Evolutionary conservation across 1,140 invertebrate genomes (phyloP), one percentile per base, ranked within the genome.

Genomic region (Mactra quadrangularis): DNA sequence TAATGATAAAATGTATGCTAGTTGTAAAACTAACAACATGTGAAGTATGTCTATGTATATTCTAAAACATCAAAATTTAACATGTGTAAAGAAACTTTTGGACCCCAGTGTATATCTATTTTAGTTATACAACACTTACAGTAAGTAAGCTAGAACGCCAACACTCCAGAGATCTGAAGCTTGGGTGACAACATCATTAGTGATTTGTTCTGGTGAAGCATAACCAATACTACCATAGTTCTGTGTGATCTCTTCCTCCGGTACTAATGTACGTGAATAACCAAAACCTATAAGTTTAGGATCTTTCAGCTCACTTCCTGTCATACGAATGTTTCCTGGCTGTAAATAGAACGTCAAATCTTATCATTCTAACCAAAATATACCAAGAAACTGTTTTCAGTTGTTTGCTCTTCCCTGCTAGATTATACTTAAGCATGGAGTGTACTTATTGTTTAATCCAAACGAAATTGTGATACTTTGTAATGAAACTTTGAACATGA

Each of bases 91-190:
- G 15, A 41, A 41, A 41, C 15, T 15, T 7, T 15, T 41, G 38
- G 38, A 15, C 15, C 6, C 38, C 38, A 41, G 15, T 41, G 38
- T 41, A 41, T 41, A 41, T 41, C 6, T 41, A 15, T 6, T 7
- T 41, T 7, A 41, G 15, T 7, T 41, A 31, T 13, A 60, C 27
- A 27, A 4, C 70, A 96, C 97, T 97, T 94, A 98, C 96, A 99
- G 94, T 52, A 99, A 97, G 92, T 99, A 99, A 38, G 97, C 95
- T 0, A 99, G 94, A 3, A 99, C 98, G 90, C 99, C 99, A 41
- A 99, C 96, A 53, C 97, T 97, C 99, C 99, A 99, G 97, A 99
- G 98, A 91, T 99, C 99, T 0, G 99, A 99, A 6, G 87, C 86
- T 33, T 76, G 19, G 17, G 87, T 85, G 4, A 90, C 55, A 0